Base-by-base conservation (phyloP, 2,888 invertebrate species). In the Pammene fasciana region DNA sequence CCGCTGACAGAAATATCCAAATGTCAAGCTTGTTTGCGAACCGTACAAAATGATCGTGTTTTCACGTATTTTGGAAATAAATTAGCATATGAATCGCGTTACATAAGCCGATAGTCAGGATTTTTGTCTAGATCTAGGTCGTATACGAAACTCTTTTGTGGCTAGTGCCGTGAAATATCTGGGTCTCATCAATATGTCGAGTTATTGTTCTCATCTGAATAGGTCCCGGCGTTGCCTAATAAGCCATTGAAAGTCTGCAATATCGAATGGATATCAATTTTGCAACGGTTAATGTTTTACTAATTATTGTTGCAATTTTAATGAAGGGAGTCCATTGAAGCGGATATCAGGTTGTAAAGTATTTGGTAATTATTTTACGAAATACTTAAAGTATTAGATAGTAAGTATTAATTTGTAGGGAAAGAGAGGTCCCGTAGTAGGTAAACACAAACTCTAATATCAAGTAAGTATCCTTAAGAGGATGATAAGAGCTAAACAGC, bases 191-290 rank as follows among this genome's bases (percentile, higher is more conserved):
- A 74, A 78, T 79, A 76, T 74, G 77, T 76, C 73, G 71, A 75
- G 67, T 73, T 78, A 82, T 82, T 83, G 83, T 84, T 83, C 78
- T 79, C 64, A 72, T 76, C 79, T 79, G 72, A 80, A 81, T 76
- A 70, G 75, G 67, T 72, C 61, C 41, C 56, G 46, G 61, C 57
- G 56, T n/a, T 64, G 62, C 14, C 16, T 45, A 52, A 46, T 52
- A 41, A 14, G 43, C 41, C 26, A 52, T 65, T 52, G 43, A 59
- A 64, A 68, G 52, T 59, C 50, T 48, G 43, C 55, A 61, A 57
- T 64, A 52, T 59, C 48, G 50, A 52, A 65, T 65, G 38, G 64
- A 59, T 68, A 68, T 68, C 56, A 50, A 54, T 68, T 64, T 68
- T 45, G 68, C 41, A 57, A 65, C 54, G 54, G 55, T 38, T 45